Base-by-base conservation (phyloP, 2,113 vertebrate genomes). In the Pontoporia blainvillei region DNA sequence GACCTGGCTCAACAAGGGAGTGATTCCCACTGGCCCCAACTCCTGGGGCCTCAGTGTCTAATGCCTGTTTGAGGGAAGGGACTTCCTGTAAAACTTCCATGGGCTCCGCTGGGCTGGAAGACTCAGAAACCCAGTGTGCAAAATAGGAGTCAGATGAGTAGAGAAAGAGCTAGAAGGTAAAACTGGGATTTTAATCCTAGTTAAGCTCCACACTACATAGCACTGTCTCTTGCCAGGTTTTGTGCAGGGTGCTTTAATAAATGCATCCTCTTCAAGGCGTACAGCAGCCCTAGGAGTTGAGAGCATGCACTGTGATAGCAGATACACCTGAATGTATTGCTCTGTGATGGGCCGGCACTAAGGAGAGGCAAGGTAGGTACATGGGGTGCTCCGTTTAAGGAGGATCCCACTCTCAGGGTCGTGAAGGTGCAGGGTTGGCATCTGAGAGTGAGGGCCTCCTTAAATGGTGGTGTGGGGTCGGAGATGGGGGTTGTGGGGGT, bases 281-380 rank as follows among this genome's bases (percentile, higher is more conserved):
- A 21, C 8, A 54, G 41, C 23, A 9, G 66, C 59, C 11, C 10
- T 29, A 7, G 5, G 31, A 64, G 52, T 11, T 29, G 12, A 36
- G 49, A 29, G 31, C 10, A 10, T 0, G 31, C 31, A 36, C 1
- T 23, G 3, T 29, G 23, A 6, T 4, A 29, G 25, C 12, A 46
- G 69, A 15, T 1, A 3, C 15, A 18, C 20, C 10, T 27, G 12
- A 23, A 41, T n/a, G 18, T 52, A 52, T 34, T 11, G 62, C 12
- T 34, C 20, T 25, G 1, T 17, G 36, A 57, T n/a, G 46, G 8
- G 27, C 15, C n/a, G 29, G 59, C 27, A 27, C 59, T 25, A 86
- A 25, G 20, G 4, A 5, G 2, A 34, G 23, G 44, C 27, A 4
- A 81, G 49, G 14, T 21, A 34, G 36, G 3, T 2, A 13, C 6